Conservation (phyloP, 2,888 invertebrate species). For the Trilocha varians region DNA sequence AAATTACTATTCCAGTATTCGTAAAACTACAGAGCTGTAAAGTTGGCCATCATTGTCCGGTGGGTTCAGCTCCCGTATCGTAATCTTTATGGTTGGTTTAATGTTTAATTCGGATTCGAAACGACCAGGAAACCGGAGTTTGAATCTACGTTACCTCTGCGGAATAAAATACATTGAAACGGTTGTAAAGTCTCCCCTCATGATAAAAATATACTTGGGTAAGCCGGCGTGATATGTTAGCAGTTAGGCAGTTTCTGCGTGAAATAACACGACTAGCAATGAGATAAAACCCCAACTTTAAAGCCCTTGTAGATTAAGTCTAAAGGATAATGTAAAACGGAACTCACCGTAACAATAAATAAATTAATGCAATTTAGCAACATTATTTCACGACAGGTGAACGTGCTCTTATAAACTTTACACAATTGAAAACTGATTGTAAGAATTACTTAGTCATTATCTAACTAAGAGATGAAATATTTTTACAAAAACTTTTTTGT, state of each 20-base stretch:
- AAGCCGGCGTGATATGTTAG: not conserved
- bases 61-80: constrained; percentile 11
- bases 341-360: not conserved
- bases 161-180: not conserved
- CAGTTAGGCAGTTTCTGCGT: not conserved
- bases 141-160: not conserved
- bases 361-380: too few relatives aligned
- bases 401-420: too few relatives aligned
- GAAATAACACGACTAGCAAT: not conserved
- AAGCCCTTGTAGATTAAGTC: too few relatives aligned
- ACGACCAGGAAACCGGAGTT: constrained; percentile 1
- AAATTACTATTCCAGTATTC: not conserved
- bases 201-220: not conserved
- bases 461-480: too few relatives aligned
- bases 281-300: not conserved
- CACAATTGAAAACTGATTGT: too few relatives aligned
- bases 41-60: constrained; percentile 12
- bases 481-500: too few relatives aligned
- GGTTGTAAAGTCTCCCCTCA: not conserved
- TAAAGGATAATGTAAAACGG: too few relatives aligned
- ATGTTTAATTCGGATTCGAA: constrained; percentile 10
- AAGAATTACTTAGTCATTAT: too few relatives aligned
- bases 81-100: constrained; percentile 16
- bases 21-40: not conserved
- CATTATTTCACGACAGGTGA: too few relatives aligned